Evolutionary conservation across 2,888 invertebrate genomes (phyloP).

Genomic region (Dioctria linearis): DNA sequence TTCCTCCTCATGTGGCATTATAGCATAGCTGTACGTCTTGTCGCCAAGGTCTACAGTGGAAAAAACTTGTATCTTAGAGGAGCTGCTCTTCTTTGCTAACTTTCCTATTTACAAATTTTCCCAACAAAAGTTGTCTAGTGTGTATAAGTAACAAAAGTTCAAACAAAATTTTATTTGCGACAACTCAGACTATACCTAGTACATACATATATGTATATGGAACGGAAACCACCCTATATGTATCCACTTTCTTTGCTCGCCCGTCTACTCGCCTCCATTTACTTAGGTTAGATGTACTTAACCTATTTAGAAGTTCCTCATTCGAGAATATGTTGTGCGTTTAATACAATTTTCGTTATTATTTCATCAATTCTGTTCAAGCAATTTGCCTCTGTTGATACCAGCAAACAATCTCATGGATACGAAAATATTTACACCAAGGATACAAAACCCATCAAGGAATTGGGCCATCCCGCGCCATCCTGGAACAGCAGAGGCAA

Average conservation of each 20-base stretch:
- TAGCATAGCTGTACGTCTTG: not conserved
- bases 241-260: not conserved
- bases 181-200: not conserved
- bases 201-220: not conserved
- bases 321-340: constrained; percentile 30
- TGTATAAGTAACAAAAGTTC: constrained; percentile 41
- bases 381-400: constrained; percentile 39
- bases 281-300: constrained; percentile 41
- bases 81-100: constrained; percentile 9
- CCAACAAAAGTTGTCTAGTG: constrained; percentile 32
- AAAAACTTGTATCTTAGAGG: constrained; percentile 1
- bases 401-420: constrained; percentile 43
- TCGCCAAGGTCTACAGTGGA: not conserved
- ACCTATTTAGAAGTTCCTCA: constrained; percentile 42
- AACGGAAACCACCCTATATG: not conserved
- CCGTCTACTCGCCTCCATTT: not conserved
- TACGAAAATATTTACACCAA: constrained; percentile 45
- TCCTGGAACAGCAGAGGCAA: not conserved
- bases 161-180: constrained; percentile 48
- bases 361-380: constrained; percentile 47
- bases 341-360: constrained; percentile 45
- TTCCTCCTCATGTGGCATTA: too few relatives aligned
- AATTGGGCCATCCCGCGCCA: constrained; percentile 2
- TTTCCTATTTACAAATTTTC: constrained; percentile 46
- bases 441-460: not conserved